Percentiles rank a stretch among this genome's conserved stretches.
Evolutionary conservation across 2,797 vertebrate species (phyloP).

Genomic region (Xenentodon cancila): DNA sequence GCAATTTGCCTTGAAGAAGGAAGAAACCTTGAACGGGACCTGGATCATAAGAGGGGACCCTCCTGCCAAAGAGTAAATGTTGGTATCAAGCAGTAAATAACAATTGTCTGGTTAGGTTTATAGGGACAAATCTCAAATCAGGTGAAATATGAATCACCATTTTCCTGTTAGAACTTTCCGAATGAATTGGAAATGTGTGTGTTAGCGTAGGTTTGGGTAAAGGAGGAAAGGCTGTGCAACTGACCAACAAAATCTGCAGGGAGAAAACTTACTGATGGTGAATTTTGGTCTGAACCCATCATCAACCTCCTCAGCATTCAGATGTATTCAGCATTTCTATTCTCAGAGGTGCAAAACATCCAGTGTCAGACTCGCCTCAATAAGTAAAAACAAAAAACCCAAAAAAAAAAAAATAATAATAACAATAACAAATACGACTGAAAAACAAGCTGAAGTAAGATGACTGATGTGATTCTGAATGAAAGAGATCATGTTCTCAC

Average conservation of each 20-base stretch:
- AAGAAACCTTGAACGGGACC: too few relatives aligned
- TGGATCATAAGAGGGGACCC: too few relatives aligned
- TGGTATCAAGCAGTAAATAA: too few relatives aligned
- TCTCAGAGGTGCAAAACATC: constrained; percentile 11
- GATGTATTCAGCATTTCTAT: background rate
- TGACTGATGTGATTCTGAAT: constrained; percentile 1
- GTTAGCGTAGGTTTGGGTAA: background rate
- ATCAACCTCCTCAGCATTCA: too few relatives aligned
- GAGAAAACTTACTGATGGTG: background rate
- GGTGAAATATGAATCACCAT: too few relatives aligned
- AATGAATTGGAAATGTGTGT: too few relatives aligned
- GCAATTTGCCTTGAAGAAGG: too few relatives aligned
- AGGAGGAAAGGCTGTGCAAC: background rate
- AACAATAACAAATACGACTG: too few relatives aligned
- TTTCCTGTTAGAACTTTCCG: background rate
- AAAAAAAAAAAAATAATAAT: too few relatives aligned
- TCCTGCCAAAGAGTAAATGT: too few relatives aligned
- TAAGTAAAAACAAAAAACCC: background rate
- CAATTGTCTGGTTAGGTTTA: too few relatives aligned
- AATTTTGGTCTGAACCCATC: background rate
- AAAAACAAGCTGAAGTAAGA: constrained; percentile 23
- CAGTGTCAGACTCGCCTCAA: constrained; percentile 19
- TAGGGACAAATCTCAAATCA: too few relatives aligned
- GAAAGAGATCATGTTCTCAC: constrained; percentile 24
- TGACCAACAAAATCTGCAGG: background rate